phyloP scores from a whole-genome alignment of 2,888 invertebrate genomes.

The Panorpa germanica region DNA sequence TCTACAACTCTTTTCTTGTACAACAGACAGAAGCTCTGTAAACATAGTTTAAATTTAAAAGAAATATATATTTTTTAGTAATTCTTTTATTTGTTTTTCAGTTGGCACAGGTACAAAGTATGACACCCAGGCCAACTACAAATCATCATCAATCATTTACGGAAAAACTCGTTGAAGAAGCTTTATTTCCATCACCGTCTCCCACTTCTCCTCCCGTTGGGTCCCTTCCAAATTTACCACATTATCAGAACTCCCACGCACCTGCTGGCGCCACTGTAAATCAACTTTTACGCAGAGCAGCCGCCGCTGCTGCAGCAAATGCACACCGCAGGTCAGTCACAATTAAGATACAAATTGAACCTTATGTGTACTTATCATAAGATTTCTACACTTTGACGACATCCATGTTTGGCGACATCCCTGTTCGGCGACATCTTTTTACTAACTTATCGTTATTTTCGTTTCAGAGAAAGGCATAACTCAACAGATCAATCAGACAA shows the following conservation, averaged over 20 bases:
- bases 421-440: too few species aligned
- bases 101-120: slow-evolving; percentile 44
- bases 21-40: too few species aligned
- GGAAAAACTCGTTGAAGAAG: slow-evolving; percentile 29
- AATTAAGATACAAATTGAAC: too few species aligned
- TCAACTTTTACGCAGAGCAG: slow-evolving; percentile 43
- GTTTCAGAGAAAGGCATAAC: slow-evolving; percentile 19
- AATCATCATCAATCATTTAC: slow-evolving; percentile 24
- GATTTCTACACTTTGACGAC: too few species aligned
- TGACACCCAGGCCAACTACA: slow-evolving; percentile 38
- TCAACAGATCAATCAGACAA: slow-evolving; percentile 20
- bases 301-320: slow-evolving; percentile 27
- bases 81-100: slow-evolving; percentile 18
- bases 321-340: slow-evolving; percentile 6
- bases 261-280: slow-evolving; percentile 28
- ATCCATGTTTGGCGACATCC: too few species aligned
- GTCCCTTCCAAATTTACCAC: slow-evolving; percentile 8
- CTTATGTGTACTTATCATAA: too few species aligned
- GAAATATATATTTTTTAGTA: slow-evolving; percentile 7
- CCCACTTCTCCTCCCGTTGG: too few species aligned
- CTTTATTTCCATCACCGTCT: slow-evolving; percentile 29
- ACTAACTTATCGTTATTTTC: too few species aligned
- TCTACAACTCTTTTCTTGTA: slow-evolving; percentile 8
- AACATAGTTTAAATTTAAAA: too few species aligned
- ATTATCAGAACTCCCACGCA: slow-evolving; percentile 3